Conservation (phyloP, 2,113 vertebrate genomes). For the Eidolon helvum region DNA sequence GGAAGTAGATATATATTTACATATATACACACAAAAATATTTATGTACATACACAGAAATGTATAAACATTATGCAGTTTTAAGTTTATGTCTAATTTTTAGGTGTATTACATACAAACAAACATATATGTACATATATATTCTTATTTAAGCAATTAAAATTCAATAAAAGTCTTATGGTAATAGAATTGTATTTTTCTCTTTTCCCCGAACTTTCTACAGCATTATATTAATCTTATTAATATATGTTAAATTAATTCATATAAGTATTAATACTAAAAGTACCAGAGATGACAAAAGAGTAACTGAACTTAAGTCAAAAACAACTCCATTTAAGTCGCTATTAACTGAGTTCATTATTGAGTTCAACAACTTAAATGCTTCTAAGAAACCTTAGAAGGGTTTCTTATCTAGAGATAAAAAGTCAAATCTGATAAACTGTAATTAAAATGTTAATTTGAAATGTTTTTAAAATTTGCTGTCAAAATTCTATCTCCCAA, state of each 20-base stretch:
- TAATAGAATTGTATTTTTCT: background rate
- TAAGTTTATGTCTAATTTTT: background rate
- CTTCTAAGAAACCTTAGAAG: background rate
- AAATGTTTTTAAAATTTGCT: constrained; percentile 19
- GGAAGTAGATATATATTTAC: background rate
- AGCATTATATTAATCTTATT: background rate
- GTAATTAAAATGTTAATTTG: constrained; percentile 38
- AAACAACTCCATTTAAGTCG: background rate
- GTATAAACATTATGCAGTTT: background rate
- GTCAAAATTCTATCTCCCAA: background rate
- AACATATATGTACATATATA: background rate
- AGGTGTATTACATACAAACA: background rate
- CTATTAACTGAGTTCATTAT: background rate
- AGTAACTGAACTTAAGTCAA: background rate
- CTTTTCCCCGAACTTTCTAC: background rate
- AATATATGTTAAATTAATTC: background rate
- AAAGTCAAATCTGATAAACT: background rate
- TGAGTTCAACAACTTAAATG: constrained; percentile 22
- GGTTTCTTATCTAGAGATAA: background rate
- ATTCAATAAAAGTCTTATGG: background rate
- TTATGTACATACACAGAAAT: background rate
- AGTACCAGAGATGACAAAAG: constrained; percentile 5
- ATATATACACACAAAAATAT: background rate
- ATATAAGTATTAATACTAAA: background rate
- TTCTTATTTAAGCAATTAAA: background rate